A percentile compares a stretch with the other conserved stretches of the same genome.
phyloP scores from a whole-genome alignment of 2,797 vertebrate species.

The Merluccius polli region DNA sequence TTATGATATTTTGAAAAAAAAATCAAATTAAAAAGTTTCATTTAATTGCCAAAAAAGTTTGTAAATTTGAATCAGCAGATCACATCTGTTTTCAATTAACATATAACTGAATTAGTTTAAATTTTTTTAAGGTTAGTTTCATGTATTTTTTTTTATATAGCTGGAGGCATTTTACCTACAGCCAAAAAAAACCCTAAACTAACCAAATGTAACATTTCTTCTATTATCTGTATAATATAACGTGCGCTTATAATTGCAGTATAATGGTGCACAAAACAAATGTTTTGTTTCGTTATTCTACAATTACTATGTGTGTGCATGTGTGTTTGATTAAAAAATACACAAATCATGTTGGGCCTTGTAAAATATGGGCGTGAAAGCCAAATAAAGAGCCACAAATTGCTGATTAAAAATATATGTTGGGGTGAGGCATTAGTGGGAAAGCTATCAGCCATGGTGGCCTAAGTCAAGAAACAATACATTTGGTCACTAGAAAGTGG shows the following conservation, averaged over 20 bases:
- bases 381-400: slow-evolving; percentile 50
- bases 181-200: background rate
- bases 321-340: background rate
- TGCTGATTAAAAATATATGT: slow-evolving; percentile 54
- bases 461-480: slow-evolving; percentile 37
- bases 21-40: background rate
- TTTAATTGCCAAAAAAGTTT: slow-evolving; percentile 19
- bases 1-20: slow-evolving; percentile 2
- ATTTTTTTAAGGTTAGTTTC: background rate
- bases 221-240: background rate
- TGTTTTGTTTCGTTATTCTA: background rate
- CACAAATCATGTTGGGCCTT: background rate
- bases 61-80: slow-evolving; percentile 54
- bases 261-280: background rate
- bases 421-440: slow-evolving; percentile 35
- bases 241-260: background rate
- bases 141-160: background rate
- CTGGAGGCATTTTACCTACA: background rate
- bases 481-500: slow-evolving; percentile 51
- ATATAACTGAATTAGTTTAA: background rate
- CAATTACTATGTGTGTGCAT: background rate
- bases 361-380: slow-evolving; percentile 13
- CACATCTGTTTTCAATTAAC: slow-evolving; percentile 39
- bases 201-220: background rate
- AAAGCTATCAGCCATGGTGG: slow-evolving; percentile 45